A percentile compares a stretch with the other conserved stretches of the same genome.
These are phyloP conservation scores for Antennarius striatus DNA, from an alignment of 2,113 vertebrate genomes.

Conservation along the genomic window DNA sequence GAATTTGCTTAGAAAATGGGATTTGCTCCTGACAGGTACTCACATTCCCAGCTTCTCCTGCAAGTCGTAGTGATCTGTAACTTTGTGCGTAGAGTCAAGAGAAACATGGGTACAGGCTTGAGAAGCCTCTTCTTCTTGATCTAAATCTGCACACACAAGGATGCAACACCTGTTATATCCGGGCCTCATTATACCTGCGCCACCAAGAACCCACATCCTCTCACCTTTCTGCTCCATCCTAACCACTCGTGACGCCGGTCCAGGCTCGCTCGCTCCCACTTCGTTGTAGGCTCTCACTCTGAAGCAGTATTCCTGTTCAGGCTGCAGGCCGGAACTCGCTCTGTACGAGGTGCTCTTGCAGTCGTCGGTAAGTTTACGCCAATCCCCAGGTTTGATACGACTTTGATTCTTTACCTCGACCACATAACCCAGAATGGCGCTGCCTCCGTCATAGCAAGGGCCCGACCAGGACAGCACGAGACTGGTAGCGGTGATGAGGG, in stretches of 20 bases:
- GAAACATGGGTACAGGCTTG: conserved; percentile 62
- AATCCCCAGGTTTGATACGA: conserved; percentile 34
- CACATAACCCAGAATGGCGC: conserved; percentile 77
- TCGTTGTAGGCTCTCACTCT: conserved; percentile 78
- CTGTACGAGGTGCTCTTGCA: conserved; percentile 79
- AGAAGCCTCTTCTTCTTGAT: conserved; percentile 51
- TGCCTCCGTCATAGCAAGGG: conserved; percentile 83
- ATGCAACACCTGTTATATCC: neutral
- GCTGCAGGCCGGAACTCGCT: conserved; percentile 67
- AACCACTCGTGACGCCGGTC: conserved; percentile 72
- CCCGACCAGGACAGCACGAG: conserved; percentile 84
- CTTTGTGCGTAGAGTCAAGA: conserved; percentile 77
- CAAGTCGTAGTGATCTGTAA: conserved; percentile 77
- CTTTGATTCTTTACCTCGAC: conserved; percentile 69
- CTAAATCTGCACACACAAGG: conserved; percentile 43
- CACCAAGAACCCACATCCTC: neutral
- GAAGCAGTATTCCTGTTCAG: conserved; percentile 73
- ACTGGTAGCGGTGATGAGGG: conserved; percentile 52
- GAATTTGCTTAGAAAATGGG: neutral
- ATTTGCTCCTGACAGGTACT: conserved; percentile 57
- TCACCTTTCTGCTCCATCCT: conserved; percentile 78
- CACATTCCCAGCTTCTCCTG: conserved; percentile 88
- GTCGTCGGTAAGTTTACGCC: conserved; percentile 67
- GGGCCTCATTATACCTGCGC: neutral
- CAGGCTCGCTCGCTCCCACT: conserved; percentile 76